These are phyloP conservation scores for Dyspetes luteomarginatus DNA, from an alignment of 2,888 invertebrate genomes.

Conservation along the genomic window DNA sequence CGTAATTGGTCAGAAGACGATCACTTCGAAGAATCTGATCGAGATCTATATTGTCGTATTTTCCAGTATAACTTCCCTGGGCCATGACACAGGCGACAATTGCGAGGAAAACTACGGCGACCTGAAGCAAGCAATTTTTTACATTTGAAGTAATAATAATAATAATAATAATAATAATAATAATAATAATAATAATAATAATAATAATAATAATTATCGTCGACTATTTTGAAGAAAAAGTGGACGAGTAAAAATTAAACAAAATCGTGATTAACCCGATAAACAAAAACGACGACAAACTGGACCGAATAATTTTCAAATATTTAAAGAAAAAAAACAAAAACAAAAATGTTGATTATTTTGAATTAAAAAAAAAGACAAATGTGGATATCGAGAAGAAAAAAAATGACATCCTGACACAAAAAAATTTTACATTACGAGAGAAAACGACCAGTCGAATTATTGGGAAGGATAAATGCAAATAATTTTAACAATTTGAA, in stretches of 20 bases:
- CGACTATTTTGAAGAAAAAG: not conserved
- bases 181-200: too few species aligned
- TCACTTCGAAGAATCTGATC: slow-evolving; percentile 88
- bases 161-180: too few species aligned
- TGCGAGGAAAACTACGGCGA: slow-evolving; percentile 73
- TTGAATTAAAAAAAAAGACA: not conserved
- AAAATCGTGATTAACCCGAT: not conserved
- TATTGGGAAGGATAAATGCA: not conserved
- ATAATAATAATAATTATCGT: not conserved
- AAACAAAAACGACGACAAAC: not conserved
- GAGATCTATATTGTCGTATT: slow-evolving; percentile 89
- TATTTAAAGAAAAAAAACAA: not conserved
- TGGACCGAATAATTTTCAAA: not conserved
- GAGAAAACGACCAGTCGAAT: not conserved
- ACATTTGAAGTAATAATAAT: too few species aligned
- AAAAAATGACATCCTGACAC: not conserved
- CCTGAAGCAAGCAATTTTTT: slow-evolving; percentile 65
- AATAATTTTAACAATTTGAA: not conserved
- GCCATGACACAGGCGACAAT: slow-evolving; percentile 72
- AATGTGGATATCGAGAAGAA: not conserved
- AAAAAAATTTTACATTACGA: not conserved
- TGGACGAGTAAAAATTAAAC: not conserved
- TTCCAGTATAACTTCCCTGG: slow-evolving; percentile 85
- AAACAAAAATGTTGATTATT: not conserved
- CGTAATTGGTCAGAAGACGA: slow-evolving; percentile 87